Conservation (phyloP, 2,797 vertebrate genomes). For the Notolabrus celidotus region DNA sequence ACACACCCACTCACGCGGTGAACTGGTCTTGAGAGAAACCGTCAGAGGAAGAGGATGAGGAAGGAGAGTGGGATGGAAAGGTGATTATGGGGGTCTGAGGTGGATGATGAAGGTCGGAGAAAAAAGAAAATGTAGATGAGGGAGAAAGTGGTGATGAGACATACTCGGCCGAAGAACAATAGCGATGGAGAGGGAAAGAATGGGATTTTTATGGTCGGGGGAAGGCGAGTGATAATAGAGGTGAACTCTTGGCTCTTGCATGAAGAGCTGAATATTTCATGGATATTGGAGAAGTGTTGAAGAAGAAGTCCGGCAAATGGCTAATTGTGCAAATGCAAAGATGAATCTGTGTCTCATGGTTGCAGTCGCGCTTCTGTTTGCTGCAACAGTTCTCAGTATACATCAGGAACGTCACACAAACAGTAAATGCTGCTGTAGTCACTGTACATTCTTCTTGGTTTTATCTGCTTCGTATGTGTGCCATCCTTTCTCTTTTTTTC, state of each 20-base stretch:
- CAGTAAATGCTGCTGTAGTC: slow-evolving; percentile 16
- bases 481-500: neutral
- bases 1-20: slow-evolving; percentile 52
- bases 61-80: slow-evolving; percentile 52
- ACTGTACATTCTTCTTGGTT: slow-evolving; percentile 11
- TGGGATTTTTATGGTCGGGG: neutral
- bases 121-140: slow-evolving; percentile 51
- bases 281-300: slow-evolving; percentile 29
- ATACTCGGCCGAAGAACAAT: slow-evolving; percentile 28
- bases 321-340: slow-evolving; percentile 36
- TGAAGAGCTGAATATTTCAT: neutral
- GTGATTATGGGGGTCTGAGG: slow-evolving; percentile 47
- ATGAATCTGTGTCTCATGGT: slow-evolving; percentile 1
- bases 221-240: slow-evolving; percentile 6
- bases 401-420: slow-evolving; percentile 24
- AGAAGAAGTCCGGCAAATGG: neutral
- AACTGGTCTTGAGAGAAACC: slow-evolving; percentile 43
- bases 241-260: slow-evolving; percentile 1
- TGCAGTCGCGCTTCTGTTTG: too few species aligned
- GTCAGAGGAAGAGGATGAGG: slow-evolving; percentile 46
- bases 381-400: neutral
- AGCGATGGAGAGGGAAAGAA: neutral
- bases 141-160: slow-evolving; percentile 26
- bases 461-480: slow-evolving; percentile 2
- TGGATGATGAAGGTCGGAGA: slow-evolving; percentile 33